phyloP scores from a whole-genome alignment of 2,113 vertebrate genomes.

The Theristicus caerulescens region DNA sequence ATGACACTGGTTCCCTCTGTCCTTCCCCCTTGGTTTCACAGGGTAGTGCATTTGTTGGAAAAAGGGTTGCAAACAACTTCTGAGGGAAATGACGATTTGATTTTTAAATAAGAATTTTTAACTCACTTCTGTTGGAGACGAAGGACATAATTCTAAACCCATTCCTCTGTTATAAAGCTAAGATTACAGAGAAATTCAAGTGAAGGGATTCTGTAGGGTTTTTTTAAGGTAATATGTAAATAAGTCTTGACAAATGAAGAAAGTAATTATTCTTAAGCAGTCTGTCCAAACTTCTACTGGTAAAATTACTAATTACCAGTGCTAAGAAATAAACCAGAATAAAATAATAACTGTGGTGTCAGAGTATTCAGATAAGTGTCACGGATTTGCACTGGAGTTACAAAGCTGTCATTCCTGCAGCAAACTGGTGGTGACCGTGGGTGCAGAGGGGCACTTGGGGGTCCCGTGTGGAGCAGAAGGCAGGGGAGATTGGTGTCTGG shows the following conservation, averaged over 20 bases:
- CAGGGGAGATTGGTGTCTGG: background rate
- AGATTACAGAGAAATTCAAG: background rate
- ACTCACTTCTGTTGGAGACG: background rate
- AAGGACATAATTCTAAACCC: background rate
- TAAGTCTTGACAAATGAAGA: background rate
- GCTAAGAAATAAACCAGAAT: background rate
- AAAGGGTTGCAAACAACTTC: background rate
- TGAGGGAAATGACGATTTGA: background rate
- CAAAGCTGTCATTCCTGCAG: background rate
- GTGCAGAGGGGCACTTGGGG: background rate
- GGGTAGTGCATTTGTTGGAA: background rate
- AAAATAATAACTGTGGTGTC: background rate
- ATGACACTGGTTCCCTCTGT: background rate
- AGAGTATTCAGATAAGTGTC: background rate
- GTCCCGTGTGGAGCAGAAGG: background rate
- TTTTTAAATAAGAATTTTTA: background rate
- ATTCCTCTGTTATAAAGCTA: background rate
- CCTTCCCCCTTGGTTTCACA: background rate
- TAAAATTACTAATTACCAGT: background rate
- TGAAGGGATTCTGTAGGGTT: background rate
- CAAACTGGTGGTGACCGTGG: background rate
- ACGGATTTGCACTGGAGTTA: background rate
- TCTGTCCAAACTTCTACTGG: background rate
- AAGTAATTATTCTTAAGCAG: background rate
- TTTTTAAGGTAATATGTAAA: background rate